phyloP scores from a whole-genome alignment of 2,888 invertebrate genomes.

The Gymnoscelis rufifasciata region DNA sequence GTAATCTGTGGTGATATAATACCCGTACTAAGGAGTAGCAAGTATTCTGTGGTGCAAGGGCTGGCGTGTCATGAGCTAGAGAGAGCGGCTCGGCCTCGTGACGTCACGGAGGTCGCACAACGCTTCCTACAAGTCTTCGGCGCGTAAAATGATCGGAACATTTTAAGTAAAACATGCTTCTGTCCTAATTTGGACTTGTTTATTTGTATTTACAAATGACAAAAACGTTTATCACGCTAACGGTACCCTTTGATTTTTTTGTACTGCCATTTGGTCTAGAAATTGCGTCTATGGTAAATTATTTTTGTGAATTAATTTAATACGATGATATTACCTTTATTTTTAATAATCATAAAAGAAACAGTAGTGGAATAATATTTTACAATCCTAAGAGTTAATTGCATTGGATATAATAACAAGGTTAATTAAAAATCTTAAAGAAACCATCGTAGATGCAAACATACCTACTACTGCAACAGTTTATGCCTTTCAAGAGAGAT shows the following conservation, averaged over 20 bases:
- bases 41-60: conserved; percentile 11
- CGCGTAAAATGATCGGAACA: conserved; percentile 19
- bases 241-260: background rate
- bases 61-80: conserved; percentile 29
- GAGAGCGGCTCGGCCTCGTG: conserved; percentile 62
- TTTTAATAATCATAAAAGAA: no score
- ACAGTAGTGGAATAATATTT: no score
- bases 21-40: background rate
- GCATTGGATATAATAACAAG: no score
- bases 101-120: conserved; percentile 61
- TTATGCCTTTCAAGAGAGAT: background rate
- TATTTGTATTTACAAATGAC: background rate
- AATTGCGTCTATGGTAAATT: no score
- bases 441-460: background rate
- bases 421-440: no score
- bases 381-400: no score
- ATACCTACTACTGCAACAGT: background rate
- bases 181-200: conserved; percentile 7
- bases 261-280: background rate
- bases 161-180: conserved; percentile 12
- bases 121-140: conserved; percentile 56
- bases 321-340: no score
- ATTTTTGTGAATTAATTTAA: no score
- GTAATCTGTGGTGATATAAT: conserved; percentile 8
- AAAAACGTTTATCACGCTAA: background rate